Base-by-base conservation (phyloP, 2,888 invertebrate species). In the Cataglyphis cursor region DNA sequence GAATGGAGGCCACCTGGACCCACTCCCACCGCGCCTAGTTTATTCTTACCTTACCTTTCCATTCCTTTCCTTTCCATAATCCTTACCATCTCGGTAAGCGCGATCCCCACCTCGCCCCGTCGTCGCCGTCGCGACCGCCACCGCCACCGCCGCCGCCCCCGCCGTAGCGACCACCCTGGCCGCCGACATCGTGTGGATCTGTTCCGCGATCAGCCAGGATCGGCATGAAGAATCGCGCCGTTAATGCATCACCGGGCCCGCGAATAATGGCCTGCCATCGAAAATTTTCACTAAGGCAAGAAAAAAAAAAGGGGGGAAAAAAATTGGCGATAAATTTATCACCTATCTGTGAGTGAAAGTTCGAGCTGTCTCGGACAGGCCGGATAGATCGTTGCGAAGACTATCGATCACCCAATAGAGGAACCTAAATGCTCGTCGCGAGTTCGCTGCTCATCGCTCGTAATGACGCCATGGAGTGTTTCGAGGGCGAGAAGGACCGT, bases 1-100 rank as follows among this genome's bases (percentile, higher is more conserved):
- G 92, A 92, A 92, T 92, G 92, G 92, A 92, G 92, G 92, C 92
- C 92, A 92, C 91, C 88, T 89, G 91, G 91, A 90, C 91, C 88
- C 90, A 91, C 91, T 91, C 91, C 91, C 91, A 91, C 90, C 88
- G 88, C 89, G 89, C 90, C 90, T 92, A 91, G 90, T 91, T 91
- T 89, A 89, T 90, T 91, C 90, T 90, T 91, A 87, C 87, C 87
- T 88, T 90, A 86, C 90, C 90, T 88, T 90, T 84, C 89, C 87
- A 86, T 90, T 86, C 89, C 89, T 84, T 87, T 86, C 87, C 88
- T 86, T 88, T 88, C 88, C 89, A 82, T 85, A 72, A 76, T 81
- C 88, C 75, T 85, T 81, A 82, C 81, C 85, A 72, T 88, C 84
- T 85, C 86, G 78, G 51, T 57, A 82, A 57, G 84, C 85, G 68